Base-by-base conservation (phyloP, 2,797 vertebrate genomes). In the Rhabdomys pumilio region DNA sequence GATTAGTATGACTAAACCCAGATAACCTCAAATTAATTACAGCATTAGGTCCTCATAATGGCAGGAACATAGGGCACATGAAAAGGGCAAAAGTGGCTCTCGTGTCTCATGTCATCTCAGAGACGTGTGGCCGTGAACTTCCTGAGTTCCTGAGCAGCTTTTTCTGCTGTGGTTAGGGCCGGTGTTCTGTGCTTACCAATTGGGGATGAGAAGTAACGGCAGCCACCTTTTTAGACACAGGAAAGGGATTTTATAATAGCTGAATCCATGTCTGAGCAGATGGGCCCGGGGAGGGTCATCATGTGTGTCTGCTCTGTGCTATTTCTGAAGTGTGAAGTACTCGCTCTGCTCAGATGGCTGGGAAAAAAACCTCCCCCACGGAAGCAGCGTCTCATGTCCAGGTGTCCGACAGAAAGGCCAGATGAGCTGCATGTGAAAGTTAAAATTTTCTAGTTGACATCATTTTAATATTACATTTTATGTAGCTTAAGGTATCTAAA, bases 321-420 rank as follows among this genome's bases (percentile, higher is more conserved):
- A 75, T 97, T 97, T 97, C 92, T 94, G 96, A 96, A 80, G 92
- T 91, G 93, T 94, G 96, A 97, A 95, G 44, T 93, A 34, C 29
- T 95, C 89, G 1, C 81, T 96, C 90, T 95, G 83, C 92, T 97
- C 89, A 82, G 92, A 95, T 82, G 94, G 84, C 59, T 91, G 0
- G 84, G 65, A 53, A 69, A 94, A 44, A 59, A 31, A 10, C 92
- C 67, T 73, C 73, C 65, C 80, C 19, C 69, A 14, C 8, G 79
- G 90, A 59, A 47, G n/a, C 59, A 2, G n/a, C 59, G 3, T 47
- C 31, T 31, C 2, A 41, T 1, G 47, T 41, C 11, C 55, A 31
- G 14, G 57, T 65, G 11, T 38, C 95, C 88, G 55, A 53, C 89
- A 76, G 77, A 88, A 61, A 88, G 53, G 34, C 26, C 41, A 44